phyloP scores from a whole-genome alignment of 2,797 vertebrate species.

The Alectoris magna region DNA sequence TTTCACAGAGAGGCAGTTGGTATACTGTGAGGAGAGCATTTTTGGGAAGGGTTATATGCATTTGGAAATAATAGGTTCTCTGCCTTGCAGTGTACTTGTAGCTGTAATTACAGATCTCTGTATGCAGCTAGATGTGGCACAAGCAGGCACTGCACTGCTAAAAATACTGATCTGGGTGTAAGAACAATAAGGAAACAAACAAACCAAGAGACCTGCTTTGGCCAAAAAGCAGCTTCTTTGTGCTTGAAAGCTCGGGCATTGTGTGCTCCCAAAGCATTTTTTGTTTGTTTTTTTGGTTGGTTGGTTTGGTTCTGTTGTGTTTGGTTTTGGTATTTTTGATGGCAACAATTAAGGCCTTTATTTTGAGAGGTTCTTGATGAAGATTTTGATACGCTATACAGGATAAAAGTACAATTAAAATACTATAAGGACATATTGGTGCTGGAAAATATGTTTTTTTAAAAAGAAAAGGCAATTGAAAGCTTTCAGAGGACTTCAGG shows the following conservation, averaged over 20 bases:
- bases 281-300: neutral
- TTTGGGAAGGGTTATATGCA: neutral
- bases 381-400: neutral
- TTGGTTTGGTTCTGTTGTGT: neutral
- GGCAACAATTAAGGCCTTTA: neutral
- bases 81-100: neutral
- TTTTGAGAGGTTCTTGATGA: neutral
- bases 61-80: conserved; percentile 22
- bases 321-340: neutral
- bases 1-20: neutral
- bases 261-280: neutral
- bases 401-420: neutral
- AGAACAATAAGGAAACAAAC: neutral
- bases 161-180: neutral
- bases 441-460: neutral
- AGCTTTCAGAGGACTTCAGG: neutral
- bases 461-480: neutral
- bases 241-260: neutral
- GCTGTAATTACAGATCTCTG: neutral
- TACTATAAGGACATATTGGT: neutral
- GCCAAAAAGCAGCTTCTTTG: neutral
- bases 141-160: neutral
- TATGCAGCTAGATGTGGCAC: neutral
- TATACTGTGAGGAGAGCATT: neutral
- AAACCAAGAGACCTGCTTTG: neutral